These are phyloP conservation scores for Corydoras sp. DNA, from an alignment of 2,113 vertebrate genomes.

Conservation along the genomic window DNA sequence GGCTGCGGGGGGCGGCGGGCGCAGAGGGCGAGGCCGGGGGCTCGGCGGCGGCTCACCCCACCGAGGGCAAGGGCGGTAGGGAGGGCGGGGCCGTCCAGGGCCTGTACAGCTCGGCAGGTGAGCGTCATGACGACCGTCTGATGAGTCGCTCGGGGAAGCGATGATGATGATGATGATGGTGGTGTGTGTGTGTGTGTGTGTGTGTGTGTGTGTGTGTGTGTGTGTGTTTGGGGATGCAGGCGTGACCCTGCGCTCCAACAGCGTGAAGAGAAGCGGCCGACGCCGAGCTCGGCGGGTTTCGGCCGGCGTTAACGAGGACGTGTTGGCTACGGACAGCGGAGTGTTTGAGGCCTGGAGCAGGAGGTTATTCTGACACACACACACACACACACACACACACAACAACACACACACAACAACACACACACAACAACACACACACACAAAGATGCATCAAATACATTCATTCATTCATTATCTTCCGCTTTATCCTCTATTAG, in stretches of 20 bases:
- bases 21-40: constrained; percentile 61
- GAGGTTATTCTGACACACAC: constrained; percentile 66
- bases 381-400: no score
- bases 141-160: no score
- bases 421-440: no score
- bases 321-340: constrained; percentile 92
- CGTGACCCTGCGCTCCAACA: constrained; percentile 84
- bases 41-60: constrained; percentile 47
- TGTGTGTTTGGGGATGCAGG: constrained; percentile 54
- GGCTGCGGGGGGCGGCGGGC: constrained; percentile 64
- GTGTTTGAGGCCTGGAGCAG: constrained; percentile 94
- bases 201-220: background rate
- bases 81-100: constrained; percentile 65
- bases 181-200: constrained; percentile 2
- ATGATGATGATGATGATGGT: no score
- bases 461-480: no score
- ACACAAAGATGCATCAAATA: no score
- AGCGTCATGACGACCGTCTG: constrained; percentile 27
- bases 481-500: no score
- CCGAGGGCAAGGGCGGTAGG: constrained; percentile 72
- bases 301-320: constrained; percentile 84
- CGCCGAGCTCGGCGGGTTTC: constrained; percentile 83
- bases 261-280: constrained; percentile 74
- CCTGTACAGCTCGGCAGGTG: constrained; percentile 68
- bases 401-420: no score